Percentiles rank a stretch among this genome's conserved stretches.
phyloP scores from a whole-genome alignment of 2,797 vertebrate species.

The Pelobates cultripes region DNA sequence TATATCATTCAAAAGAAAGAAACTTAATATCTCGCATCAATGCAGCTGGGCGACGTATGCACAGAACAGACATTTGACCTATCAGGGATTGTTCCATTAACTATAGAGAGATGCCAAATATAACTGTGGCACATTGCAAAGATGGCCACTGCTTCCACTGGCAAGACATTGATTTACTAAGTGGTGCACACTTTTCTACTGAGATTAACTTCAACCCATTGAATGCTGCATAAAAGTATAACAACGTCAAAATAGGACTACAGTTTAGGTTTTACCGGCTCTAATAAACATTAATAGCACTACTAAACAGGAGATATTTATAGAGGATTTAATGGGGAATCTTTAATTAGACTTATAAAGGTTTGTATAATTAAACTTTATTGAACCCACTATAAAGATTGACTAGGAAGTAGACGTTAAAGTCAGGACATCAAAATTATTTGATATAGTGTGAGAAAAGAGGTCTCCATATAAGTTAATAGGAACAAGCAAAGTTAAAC shows the following conservation, averaged over 20 bases:
- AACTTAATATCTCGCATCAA: constrained; percentile 42
- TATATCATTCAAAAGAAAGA: constrained; percentile 58
- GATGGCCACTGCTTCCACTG: not conserved
- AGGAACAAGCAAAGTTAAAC: too few species aligned
- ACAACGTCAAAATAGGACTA: not conserved
- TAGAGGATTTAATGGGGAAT: too few species aligned
- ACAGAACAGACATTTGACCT: constrained; percentile 39
- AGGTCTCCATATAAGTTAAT: too few species aligned
- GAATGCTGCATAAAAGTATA: not conserved
- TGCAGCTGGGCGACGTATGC: constrained; percentile 55
- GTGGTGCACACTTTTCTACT: not conserved
- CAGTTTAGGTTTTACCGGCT: too few species aligned
- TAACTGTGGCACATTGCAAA: not conserved
- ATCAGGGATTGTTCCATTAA: constrained; percentile 9
- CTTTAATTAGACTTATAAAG: too few species aligned
- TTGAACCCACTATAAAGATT: too few species aligned
- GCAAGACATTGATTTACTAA: not conserved
- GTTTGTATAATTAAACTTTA: too few species aligned
- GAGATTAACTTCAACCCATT: not conserved
- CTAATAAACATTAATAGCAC: not conserved
- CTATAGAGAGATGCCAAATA: constrained; percentile 5
- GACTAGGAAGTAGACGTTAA: too few species aligned
- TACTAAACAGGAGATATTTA: not conserved
- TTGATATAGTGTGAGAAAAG: too few species aligned
- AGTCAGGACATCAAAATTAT: too few species aligned